phyloP scores from a whole-genome alignment of 2,113 vertebrate species.

The Phaetusa simplex region DNA sequence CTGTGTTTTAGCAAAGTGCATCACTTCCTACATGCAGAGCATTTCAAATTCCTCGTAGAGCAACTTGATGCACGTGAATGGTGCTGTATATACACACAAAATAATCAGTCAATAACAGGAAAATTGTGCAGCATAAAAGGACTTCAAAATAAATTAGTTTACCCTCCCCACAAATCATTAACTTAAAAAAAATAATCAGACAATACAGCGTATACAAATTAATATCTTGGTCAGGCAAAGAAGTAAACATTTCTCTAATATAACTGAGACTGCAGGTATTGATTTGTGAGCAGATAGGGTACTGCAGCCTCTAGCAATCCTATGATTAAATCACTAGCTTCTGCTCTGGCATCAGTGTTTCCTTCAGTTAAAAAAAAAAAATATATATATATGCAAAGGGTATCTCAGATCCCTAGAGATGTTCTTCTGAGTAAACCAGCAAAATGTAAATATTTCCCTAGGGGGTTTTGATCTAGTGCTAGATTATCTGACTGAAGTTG shows the following conservation, averaged over 20 bases:
- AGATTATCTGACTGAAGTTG: constrained; percentile 68
- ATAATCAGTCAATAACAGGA: constrained; percentile 37
- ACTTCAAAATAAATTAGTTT: constrained; percentile 45
- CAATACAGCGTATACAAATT: constrained; percentile 66
- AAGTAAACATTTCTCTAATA: constrained; percentile 72
- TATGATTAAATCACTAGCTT: constrained; percentile 77
- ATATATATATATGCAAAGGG: constrained; percentile 35
- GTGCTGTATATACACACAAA: not conserved
- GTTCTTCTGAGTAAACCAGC: constrained; percentile 67
- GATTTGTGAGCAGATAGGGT: constrained; percentile 72
- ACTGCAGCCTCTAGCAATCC: constrained; percentile 70
- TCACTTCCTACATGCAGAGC: not conserved
- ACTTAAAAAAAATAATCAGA: not conserved
- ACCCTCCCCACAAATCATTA: constrained; percentile 39
- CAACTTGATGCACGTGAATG: not conserved
- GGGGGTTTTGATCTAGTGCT: constrained; percentile 60
- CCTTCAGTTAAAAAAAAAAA: constrained; percentile 52
- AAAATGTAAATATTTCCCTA: constrained; percentile 74
- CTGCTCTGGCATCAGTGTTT: constrained; percentile 63
- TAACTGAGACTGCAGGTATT: constrained; percentile 70
- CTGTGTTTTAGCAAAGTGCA: constrained; percentile 12
- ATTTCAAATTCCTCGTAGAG: constrained; percentile 20
- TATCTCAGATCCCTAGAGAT: constrained; percentile 68
- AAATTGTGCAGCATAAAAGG: constrained; percentile 9
- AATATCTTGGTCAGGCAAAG: constrained; percentile 70